Evolutionary conservation across 2,888 invertebrate genomes (phyloP), one percentile per base, ranked within the genome.

Genomic region (Notodonta dromedarius): DNA sequence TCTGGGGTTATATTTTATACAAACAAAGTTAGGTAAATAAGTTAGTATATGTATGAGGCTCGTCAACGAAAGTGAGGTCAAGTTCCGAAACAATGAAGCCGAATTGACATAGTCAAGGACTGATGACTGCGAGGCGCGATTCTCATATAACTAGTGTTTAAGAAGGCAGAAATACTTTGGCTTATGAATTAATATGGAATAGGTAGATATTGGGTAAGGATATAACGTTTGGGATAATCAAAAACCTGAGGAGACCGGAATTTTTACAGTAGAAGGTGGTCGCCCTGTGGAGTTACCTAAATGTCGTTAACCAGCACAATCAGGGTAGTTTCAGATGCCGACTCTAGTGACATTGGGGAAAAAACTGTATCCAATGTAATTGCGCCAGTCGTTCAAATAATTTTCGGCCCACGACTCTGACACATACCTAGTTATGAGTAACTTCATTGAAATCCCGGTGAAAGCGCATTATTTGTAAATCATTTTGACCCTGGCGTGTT

Each of bases 61-160:
- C 60, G 66, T 62, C 58, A 79, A 84, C 71, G 87, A 89, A 89
- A 88, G 83, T 83, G 71, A 80, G 81, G 78, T 78, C 81, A 73
- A 69, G 65, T 12, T 35, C 72, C 76, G 63, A 78, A 80, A 78
- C 76, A 77, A 75, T 73, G 75, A 69, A 67, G 70, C 74, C 74
- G 56, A 63, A 67, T 62, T 66, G 62, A 58, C 57, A 69, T 64
- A 67, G 58, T 72, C 66, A 72, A 73, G 74, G 64, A 66, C 52
- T 61, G 69, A 53, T 56, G 39, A 52, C 57, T 42, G 61, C 68
- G 62, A 70, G 65, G 62, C 64, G 63, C 60, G 56, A 39, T 32
- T 2, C 11, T 3, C 16, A 32, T 52, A 32, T 52, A 13, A 3
- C 8, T 13, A 44, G 12, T 12, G 12, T 44, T 44, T 12, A 2